These are phyloP conservation scores for Metaphire vulgaris DNA, from an alignment of 1,140 invertebrate species.

Conservation along the genomic window DNA sequence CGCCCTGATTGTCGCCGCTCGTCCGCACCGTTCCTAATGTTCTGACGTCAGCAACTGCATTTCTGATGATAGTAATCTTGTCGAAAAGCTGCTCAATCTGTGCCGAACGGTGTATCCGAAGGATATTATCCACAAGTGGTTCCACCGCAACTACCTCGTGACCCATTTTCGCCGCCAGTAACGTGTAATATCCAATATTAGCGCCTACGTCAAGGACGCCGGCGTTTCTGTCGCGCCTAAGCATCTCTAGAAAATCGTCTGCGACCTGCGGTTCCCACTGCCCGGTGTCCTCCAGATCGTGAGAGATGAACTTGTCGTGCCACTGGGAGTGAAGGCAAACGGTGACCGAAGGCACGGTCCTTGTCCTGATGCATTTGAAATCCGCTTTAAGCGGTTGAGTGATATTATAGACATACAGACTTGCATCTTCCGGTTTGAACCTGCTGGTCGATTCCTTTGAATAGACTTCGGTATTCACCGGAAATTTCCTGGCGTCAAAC, in stretches of 20 bases:
- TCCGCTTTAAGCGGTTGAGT: not conserved
- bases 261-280: slow-evolving; percentile 40
- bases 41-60: slow-evolving; percentile 38
- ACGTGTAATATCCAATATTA: slow-evolving; percentile 42
- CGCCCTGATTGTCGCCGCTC: slow-evolving; percentile 40
- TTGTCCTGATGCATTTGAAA: slow-evolving; percentile 33
- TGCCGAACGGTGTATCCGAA: slow-evolving; percentile 35
- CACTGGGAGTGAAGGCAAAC: slow-evolving; percentile 36
- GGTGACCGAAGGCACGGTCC: slow-evolving; percentile 33
- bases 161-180: slow-evolving; percentile 38
- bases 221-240: slow-evolving; percentile 31
- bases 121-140: slow-evolving; percentile 36
- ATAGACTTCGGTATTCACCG: not conserved
- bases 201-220: slow-evolving; percentile 43
- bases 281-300: slow-evolving; percentile 34
- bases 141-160: slow-evolving; percentile 43
- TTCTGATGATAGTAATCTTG: slow-evolving; percentile 31
- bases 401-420: not conserved
- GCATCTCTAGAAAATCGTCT: slow-evolving; percentile 15
- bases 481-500: not conserved
- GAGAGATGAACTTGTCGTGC: slow-evolving; percentile 40
- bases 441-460: not conserved
- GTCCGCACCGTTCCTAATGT: slow-evolving; percentile 31
- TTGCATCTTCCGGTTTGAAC: not conserved
- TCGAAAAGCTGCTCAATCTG: not conserved